Base-by-base conservation (phyloP, 2,888 invertebrate species). In the Siphonodentalium dalli region DNA sequence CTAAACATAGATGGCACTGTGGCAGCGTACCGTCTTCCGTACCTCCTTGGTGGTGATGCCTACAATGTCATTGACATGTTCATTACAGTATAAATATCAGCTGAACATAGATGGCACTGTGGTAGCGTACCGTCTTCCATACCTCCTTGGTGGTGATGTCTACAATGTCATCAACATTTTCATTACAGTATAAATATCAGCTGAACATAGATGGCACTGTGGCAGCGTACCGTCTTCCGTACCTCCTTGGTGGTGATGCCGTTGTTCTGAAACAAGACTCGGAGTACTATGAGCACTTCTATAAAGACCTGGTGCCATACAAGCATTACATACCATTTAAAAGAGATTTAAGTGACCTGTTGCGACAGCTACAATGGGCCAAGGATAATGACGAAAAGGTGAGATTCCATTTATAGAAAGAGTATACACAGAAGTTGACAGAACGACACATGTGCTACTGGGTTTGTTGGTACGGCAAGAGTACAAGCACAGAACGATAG, bases 1-100 rank as follows among this genome's bases (percentile, higher is more conserved):
- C 82, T 98, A 27, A 93, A 89, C 74, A 86, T 98, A 49, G 98
- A 98, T 84, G 98, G 98, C 15, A 93, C 96, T 33, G 97, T 98
- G 15, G 96, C 97, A 20, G 93, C 97, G 0, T 98, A 97, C 81
- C 86, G 97, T 59, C 86, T 95, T 64, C 96, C 97, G 0, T 96
- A 94, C 80, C 85, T 98, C 20, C 82, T 98, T 59, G 91, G 88
- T 38, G 95, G 96, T 1, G 91, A 92, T 71, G 89, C 93, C n/a
- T n/a, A n/a, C n/a, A n/a, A n/a, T n/a, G n/a, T n/a, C n/a, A n/a
- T n/a, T n/a, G n/a, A n/a, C n/a, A n/a, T 57, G 33, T 45, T 63
- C 81, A 31, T 70, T 87, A 78, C 84, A 97, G 95, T 93, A 91
- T 79, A 96, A 96, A 84, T 98, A 95, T 82, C 93, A 94, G 83